Percentiles rank a stretch among this genome's conserved stretches.
Conservation (phyloP, 1,140 invertebrate species). For the Armadillidium nasatum region DNA sequence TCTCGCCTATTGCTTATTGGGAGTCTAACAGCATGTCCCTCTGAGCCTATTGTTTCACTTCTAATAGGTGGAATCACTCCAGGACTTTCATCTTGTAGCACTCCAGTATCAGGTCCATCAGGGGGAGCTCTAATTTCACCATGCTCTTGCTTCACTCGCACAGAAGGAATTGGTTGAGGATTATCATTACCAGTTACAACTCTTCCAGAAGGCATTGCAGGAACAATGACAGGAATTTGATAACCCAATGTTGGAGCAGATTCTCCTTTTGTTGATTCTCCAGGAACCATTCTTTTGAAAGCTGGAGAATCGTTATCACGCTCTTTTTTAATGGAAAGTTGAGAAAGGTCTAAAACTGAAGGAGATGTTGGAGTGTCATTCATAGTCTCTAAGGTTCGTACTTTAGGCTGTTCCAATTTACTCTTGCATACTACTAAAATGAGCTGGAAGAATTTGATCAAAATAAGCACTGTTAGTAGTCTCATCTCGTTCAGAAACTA, state of each 20-base stretch:
- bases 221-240: slow-evolving; percentile 30
- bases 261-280: slow-evolving; percentile 36
- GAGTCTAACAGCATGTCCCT: slow-evolving; percentile 26
- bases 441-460: slow-evolving; percentile 31
- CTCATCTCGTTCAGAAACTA: too few relatives aligned
- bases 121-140: slow-evolving; percentile 34
- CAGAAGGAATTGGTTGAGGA: slow-evolving; percentile 33
- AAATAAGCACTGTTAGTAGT: too few relatives aligned
- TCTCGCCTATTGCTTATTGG: background rate
- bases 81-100: slow-evolving; percentile 16
- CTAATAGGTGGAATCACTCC: slow-evolving; percentile 35
- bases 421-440: slow-evolving; percentile 27
- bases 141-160: slow-evolving; percentile 28
- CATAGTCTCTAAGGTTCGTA: slow-evolving; percentile 20
- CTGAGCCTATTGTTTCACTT: slow-evolving; percentile 38
- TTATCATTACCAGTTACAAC: slow-evolving; percentile 41
- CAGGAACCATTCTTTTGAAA: slow-evolving; percentile 37
- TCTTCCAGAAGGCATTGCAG: slow-evolving; percentile 38
- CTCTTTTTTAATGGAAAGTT: slow-evolving; percentile 20
- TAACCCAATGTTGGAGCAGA: slow-evolving; percentile 23
- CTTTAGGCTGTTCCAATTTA: slow-evolving; percentile 25
- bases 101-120: slow-evolving; percentile 35
- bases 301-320: slow-evolving; percentile 25
- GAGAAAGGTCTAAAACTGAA: slow-evolving; percentile 33
- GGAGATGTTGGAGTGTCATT: slow-evolving; percentile 20